Percentiles rank a stretch among this genome's conserved stretches.
Conservation (phyloP, 2,888 invertebrate genomes). For the Tachina grossa region DNA sequence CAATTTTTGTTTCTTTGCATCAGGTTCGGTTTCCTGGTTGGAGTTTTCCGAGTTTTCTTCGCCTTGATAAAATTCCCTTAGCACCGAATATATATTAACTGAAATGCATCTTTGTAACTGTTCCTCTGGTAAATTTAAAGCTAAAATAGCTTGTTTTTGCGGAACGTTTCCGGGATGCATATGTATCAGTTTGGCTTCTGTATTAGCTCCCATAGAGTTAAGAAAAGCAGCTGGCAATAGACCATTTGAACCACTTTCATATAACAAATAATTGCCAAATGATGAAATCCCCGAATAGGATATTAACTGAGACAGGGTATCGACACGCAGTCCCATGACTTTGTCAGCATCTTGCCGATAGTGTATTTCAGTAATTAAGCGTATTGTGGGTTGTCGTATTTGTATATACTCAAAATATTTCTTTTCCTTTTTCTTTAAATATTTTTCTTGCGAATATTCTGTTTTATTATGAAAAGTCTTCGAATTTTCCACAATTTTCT, state of each 20-base stretch:
- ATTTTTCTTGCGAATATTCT: constrained; percentile 96
- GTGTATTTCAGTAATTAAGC: constrained; percentile 92
- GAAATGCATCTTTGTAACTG: constrained; percentile 88
- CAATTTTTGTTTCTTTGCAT: constrained; percentile 79
- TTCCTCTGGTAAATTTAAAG: constrained; percentile 90
- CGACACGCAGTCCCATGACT: constrained; percentile 90
- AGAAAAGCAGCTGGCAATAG: constrained; percentile 92
- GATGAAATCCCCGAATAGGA: constrained; percentile 91
- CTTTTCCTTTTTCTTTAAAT: constrained; percentile 96
- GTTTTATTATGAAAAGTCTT: constrained; percentile 95
- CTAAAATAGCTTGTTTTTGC: constrained; percentile 90
- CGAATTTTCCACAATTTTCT: constrained; percentile 94
- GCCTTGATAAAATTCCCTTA: constrained; percentile 88
- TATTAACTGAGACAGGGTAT: constrained; percentile 94
- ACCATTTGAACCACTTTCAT: constrained; percentile 95
- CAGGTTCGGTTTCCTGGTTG: constrained; percentile 27
- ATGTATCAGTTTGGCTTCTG: constrained; percentile 87
- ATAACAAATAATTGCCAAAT: constrained; percentile 90
- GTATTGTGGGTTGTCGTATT: constrained; percentile 90
- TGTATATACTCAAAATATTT: constrained; percentile 94
- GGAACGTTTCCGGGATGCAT: constrained; percentile 92
- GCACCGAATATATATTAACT: constrained; percentile 90
- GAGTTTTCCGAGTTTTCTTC: constrained; percentile 53
- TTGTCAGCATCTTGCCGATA: constrained; percentile 90
- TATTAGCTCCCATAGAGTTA: constrained; percentile 88